Conservation (phyloP, 2,113 vertebrate species). For the Suncus etruscus region DNA sequence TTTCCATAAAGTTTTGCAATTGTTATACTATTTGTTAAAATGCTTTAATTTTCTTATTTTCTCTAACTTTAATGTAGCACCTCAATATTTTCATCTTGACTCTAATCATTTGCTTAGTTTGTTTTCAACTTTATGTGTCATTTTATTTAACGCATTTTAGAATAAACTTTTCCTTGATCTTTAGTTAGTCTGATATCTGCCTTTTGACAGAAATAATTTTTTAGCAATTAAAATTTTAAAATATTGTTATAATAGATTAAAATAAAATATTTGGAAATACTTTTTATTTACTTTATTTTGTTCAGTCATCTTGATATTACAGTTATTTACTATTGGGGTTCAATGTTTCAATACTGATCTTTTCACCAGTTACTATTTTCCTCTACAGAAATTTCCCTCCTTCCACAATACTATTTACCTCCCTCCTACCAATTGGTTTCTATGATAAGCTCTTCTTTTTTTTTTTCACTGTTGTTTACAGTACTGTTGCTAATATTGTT, state of each 20-base stretch:
- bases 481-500: too few species aligned
- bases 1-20: not conserved
- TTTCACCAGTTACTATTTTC: too few species aligned
- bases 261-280: not conserved
- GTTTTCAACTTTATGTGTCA: slow-evolving; percentile 17
- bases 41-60: not conserved
- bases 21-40: not conserved
- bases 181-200: not conserved
- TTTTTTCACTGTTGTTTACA: too few species aligned
- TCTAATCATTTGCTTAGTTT: not conserved
- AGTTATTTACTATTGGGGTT: too few species aligned
- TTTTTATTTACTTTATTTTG: too few species aligned
- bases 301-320: too few species aligned
- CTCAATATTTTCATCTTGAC: not conserved
- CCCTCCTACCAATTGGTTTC: too few species aligned
- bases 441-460: too few species aligned
- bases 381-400: too few species aligned
- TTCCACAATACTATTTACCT: too few species aligned
- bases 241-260: not conserved
- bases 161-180: not conserved
- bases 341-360: too few species aligned
- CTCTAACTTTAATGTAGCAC: not conserved
- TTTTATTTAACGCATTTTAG: not conserved
- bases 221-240: slow-evolving; percentile 4
- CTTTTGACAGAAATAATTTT: slow-evolving; percentile 22